A percentile compares a stretch with the other conserved stretches of the same genome.
Evolutionary conservation across 1,140 invertebrate species (phyloP).

Genomic region (Musca vetustissima): DNA sequence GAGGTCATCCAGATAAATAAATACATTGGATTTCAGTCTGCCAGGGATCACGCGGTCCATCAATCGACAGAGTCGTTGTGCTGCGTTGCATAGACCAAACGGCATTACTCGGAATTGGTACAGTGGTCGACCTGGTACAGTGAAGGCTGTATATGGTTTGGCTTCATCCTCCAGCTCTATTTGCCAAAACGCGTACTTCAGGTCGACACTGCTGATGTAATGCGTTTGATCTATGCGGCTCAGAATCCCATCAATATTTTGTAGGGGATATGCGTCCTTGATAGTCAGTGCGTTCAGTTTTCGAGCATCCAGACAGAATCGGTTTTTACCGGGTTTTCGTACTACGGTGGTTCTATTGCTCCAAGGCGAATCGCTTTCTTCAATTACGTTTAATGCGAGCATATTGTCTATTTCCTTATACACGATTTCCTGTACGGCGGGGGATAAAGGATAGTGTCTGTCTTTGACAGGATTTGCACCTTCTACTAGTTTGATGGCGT

Average conservation of each 20-base stretch:
- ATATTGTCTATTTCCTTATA: no score
- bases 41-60: slow-evolving; percentile 1
- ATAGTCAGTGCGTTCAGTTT: no score
- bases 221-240: slow-evolving; percentile 19
- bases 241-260: not conserved
- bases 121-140: not conserved
- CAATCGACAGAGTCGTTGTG: slow-evolving; percentile 29
- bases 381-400: no score
- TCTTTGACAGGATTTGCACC: no score
- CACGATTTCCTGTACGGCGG: no score
- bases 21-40: not conserved
- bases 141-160: slow-evolving; percentile 26
- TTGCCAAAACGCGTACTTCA: slow-evolving; percentile 52
- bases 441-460: no score
- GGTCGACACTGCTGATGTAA: slow-evolving; percentile 39
- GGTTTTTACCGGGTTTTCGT: no score
- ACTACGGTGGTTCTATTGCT: no score
- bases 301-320: no score
- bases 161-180: slow-evolving; percentile 38
- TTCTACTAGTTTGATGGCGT: no score
- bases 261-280: not conserved
- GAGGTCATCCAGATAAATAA: slow-evolving; percentile 9
- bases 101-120: not conserved
- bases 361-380: no score
- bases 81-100: not conserved